A percentile compares a stretch with the other conserved stretches of the same genome.
These are phyloP conservation scores for Bos taurus DNA, from an alignment of 2,113 vertebrate genomes.

Conservation along the genomic window ARS-UCD2.0 NC_037343.1:21404501-21405000, in stretches of 20 bases:
- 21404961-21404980: not conserved
- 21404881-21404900: not conserved
- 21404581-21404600: not conserved
- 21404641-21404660: not conserved
- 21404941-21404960: not conserved
- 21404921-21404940: not conserved
- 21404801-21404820: not conserved
- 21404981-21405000: not conserved
- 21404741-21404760: not conserved
- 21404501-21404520: not conserved
- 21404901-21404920: not conserved
- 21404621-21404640: not conserved
- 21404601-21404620: not conserved
- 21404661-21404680: not conserved
- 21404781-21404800: not conserved
- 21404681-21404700: not conserved
- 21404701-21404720: not conserved
- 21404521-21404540: rapidly evolving
- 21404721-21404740: not conserved
- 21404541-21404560: not conserved
- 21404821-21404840: not conserved
- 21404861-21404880: not conserved
- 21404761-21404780: not conserved
- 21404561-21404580: not conserved
- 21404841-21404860: not conserved